phyloP scores from a whole-genome alignment of 2,888 invertebrate genomes.

The Zygaena filipendulae region DNA sequence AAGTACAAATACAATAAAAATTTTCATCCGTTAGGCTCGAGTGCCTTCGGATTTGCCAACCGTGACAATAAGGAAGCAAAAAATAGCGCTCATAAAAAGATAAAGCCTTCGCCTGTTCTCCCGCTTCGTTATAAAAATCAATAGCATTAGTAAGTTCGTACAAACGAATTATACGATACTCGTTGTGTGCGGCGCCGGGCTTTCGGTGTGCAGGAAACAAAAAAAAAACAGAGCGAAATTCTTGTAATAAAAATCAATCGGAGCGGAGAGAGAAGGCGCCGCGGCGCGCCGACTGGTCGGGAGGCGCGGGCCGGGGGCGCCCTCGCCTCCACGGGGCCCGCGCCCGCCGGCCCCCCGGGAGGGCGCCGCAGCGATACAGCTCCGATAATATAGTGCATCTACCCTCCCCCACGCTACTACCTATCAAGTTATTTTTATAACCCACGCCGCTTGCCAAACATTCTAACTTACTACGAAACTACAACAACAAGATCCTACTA shows the following conservation, averaged over 20 bases:
- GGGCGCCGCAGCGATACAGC: conserved; percentile 39
- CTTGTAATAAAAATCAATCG: conserved; percentile 71
- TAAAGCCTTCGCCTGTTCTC: conserved; percentile 23
- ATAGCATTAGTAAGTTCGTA: conserved; percentile 66
- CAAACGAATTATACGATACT: conserved; percentile 65
- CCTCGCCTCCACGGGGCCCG: conserved; percentile 26
- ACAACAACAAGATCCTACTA: conserved; percentile 5
- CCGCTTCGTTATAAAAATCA: conserved; percentile 65
- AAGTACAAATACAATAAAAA: too few relatives aligned
- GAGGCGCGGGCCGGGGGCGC: conserved; percentile 54
- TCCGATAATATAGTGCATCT: conserved; percentile 34
- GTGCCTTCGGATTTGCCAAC: too few relatives aligned
- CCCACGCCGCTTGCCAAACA: conserved; percentile 17
- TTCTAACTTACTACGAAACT: conserved; percentile 17
- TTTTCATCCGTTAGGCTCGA: too few relatives aligned
- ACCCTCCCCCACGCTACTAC: conserved; percentile 27
- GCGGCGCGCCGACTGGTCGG: conserved; percentile 38
- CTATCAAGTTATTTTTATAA: conserved; percentile 16
- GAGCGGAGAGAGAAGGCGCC: conserved; percentile 64
- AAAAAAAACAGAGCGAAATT: conserved; percentile 64
- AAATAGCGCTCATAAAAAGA: conserved; percentile 11
- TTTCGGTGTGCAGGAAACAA: conserved; percentile 56
- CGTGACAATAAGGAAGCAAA: conserved; percentile 3
- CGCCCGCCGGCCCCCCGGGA: too few relatives aligned
- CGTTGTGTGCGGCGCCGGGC: conserved; percentile 53